A percentile compares a stretch with the other conserved stretches of the same genome.
Conservation (phyloP, 2,113 vertebrate species). For the Spea multiplicata region DNA sequence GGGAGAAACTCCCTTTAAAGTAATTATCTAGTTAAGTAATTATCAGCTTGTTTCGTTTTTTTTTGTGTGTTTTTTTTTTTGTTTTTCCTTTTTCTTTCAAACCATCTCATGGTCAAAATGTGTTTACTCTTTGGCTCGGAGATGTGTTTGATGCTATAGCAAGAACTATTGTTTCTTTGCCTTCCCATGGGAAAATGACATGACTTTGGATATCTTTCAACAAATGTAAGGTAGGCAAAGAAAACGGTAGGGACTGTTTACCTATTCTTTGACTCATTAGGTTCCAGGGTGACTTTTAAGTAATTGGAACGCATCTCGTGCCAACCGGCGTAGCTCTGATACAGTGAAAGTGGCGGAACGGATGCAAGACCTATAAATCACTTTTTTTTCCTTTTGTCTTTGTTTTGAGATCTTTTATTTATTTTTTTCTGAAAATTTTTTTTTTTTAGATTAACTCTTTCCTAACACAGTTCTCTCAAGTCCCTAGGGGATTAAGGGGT, state of each 20-base stretch:
- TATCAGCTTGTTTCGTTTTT: slow-evolving; percentile 46
- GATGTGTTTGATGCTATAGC: slow-evolving; percentile 70
- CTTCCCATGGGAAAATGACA: slow-evolving; percentile 79
- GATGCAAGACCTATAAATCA: neutral
- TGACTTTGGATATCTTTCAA: slow-evolving; percentile 65
- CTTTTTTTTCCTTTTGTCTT: neutral
- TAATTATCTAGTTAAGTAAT: slow-evolving; percentile 66
- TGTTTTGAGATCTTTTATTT: neutral
- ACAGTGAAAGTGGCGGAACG: neutral
- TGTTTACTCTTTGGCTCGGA: slow-evolving; percentile 71
- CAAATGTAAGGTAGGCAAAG: slow-evolving; percentile 65
- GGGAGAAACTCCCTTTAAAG: slow-evolving; percentile 55
- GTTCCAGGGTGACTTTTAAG: neutral
- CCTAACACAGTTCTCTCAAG: neutral
- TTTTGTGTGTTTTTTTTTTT: neutral
- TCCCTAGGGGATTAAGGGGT: neutral
- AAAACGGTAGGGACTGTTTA: slow-evolving; percentile 56
- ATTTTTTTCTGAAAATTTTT: neutral
- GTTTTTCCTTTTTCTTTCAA: slow-evolving; percentile 20
- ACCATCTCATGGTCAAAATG: slow-evolving; percentile 57
- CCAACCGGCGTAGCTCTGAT: neutral
- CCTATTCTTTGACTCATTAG: slow-evolving; percentile 30
- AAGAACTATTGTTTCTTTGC: slow-evolving; percentile 68
- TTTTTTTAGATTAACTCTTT: too few relatives aligned
- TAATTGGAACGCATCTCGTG: neutral